Evolutionary conservation across 2,797 vertebrate genomes (phyloP).

Genomic region (Xyrichtys novacula): DNA sequence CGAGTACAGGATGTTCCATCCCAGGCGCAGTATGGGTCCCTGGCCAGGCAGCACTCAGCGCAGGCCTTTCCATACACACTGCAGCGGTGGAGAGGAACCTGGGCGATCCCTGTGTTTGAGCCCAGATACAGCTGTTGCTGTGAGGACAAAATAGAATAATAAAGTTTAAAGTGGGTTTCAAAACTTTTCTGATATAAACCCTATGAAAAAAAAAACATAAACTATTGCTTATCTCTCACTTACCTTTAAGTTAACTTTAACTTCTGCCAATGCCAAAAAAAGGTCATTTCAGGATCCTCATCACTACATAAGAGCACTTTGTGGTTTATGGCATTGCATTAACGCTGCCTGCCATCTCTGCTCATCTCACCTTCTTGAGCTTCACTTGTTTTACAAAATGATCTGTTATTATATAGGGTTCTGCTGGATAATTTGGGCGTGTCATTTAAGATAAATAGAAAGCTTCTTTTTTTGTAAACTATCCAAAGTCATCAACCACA

Average conservation of each 20-base stretch:
- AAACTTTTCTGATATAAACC: too few species aligned
- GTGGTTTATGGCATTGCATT: not conserved
- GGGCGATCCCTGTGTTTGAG: constrained; percentile 87
- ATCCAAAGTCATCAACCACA: not conserved
- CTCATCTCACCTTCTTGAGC: not conserved
- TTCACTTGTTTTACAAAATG: not conserved
- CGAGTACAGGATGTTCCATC: constrained; percentile 92
- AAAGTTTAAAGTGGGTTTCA: not conserved
- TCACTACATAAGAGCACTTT: not conserved
- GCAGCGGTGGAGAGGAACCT: constrained; percentile 93
- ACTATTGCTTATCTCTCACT: not conserved
- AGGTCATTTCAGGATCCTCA: too few species aligned
- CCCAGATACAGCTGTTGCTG: constrained; percentile 97
- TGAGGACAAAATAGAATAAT: constrained; percentile 21
- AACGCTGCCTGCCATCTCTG: not conserved
- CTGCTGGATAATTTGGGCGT: too few species aligned
- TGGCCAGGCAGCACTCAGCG: constrained; percentile 93
- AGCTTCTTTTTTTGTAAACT: not conserved
- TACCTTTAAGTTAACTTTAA: not conserved
- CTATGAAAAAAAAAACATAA: too few species aligned
- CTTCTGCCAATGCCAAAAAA: too few species aligned
- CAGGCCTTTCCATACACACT: constrained; percentile 92
- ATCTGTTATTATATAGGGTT: too few species aligned
- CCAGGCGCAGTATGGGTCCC: constrained; percentile 96
- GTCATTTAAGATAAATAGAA: too few species aligned